phyloP scores from a whole-genome alignment of 2,888 invertebrate species.

The Machimus rusticus region DNA sequence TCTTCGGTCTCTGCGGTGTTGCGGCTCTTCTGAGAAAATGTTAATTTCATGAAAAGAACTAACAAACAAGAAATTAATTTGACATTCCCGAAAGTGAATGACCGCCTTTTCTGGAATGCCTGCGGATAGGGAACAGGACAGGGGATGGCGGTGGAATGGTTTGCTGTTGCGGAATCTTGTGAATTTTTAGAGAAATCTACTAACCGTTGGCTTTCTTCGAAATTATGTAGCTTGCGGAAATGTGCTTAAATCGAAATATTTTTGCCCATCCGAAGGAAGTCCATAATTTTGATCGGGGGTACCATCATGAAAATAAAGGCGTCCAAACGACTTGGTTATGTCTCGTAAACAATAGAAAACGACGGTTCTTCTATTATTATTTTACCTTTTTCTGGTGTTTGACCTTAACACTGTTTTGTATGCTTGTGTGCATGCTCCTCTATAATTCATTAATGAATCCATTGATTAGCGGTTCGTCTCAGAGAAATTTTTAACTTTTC shows the following conservation, averaged over 20 bases:
- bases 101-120: not conserved
- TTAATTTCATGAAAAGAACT: not conserved
- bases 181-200: not conserved
- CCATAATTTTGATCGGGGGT: not conserved
- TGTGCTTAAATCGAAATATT: not conserved
- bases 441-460: too few species aligned
- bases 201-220: not conserved
- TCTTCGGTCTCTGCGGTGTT: not conserved
- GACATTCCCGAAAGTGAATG: not conserved
- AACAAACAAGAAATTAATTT: not conserved
- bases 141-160: not conserved
- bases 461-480: too few species aligned
- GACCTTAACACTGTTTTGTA: not conserved
- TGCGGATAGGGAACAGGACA: not conserved
- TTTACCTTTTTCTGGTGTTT: not conserved
- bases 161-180: not conserved
- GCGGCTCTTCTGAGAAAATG: not conserved
- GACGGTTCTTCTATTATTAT: not conserved
- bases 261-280: not conserved
- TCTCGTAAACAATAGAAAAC: not conserved
- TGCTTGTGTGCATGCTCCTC: too few species aligned
- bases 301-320: not conserved
- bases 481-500: too few species aligned
- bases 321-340: not conserved
- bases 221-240: not conserved